Percentiles rank a stretch among this genome's conserved stretches.
Conservation (phyloP, 2,888 invertebrate species). For the Caenorhabditis doughertyi region DNA sequence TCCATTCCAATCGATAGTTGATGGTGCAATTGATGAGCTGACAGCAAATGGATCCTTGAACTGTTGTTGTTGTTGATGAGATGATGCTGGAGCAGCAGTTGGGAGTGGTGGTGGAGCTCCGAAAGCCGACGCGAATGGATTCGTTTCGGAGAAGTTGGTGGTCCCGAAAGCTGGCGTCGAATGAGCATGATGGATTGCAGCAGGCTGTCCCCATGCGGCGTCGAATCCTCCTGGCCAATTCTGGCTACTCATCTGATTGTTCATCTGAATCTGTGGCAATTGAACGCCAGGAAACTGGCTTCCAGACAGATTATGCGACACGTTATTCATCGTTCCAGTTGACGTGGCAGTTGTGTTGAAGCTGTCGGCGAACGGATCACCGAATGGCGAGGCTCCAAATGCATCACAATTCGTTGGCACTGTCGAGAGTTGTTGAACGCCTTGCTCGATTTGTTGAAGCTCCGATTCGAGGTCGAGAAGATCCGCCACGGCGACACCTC, state of each 20-base stretch:
- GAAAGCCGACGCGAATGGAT: constrained; percentile 71
- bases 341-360: constrained; percentile 64
- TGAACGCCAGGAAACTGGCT: constrained; percentile 18
- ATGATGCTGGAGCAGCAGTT: constrained; percentile 14
- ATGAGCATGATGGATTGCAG: constrained; percentile 60
- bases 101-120: constrained; percentile 16
- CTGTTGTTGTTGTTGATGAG: constrained; percentile 1
- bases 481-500: constrained; percentile 81
- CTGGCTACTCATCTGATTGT: constrained; percentile 3
- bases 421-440: constrained; percentile 78
- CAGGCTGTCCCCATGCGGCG: constrained; percentile 28
- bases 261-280: constrained; percentile 10
- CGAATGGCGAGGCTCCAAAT: constrained; percentile 70
- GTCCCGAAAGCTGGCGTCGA: constrained; percentile 59
- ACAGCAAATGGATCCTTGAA: constrained; percentile 57
- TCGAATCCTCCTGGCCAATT: constrained; percentile 41
- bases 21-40: neutral
- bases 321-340: constrained; percentile 1
- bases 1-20: constrained; percentile 59
- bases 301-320: constrained; percentile 9
- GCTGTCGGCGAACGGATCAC: constrained; percentile 72
- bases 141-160: constrained; percentile 71
- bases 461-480: constrained; percentile 82
- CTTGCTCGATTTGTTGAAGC: constrained; percentile 80
- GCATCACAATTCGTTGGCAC: constrained; percentile 72